phyloP scores from a whole-genome alignment of 92 coral and sea anemone species.

The Epizoanthus rinbou region DNA sequence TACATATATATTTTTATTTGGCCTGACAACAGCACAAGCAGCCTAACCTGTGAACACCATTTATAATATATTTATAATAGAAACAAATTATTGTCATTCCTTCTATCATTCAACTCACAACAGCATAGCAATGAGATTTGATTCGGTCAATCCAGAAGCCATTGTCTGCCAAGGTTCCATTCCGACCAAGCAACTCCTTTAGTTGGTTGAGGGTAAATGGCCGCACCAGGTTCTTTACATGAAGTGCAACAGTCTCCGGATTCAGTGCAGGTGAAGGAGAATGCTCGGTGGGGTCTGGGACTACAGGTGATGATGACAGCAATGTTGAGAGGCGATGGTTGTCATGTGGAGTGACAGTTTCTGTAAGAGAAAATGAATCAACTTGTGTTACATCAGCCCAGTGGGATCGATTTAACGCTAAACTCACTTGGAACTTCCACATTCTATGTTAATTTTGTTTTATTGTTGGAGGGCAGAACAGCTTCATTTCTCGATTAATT shows the following conservation, averaged over 20 bases:
- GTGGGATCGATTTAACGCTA: not conserved
- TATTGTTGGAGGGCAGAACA: not conserved
- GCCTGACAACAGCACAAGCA: not conserved
- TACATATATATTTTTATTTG: not conserved
- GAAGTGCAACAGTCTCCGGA: constrained; percentile 73
- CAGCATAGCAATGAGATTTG: constrained; percentile 94
- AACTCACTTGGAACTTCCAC: not conserved
- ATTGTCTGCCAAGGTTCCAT: constrained; percentile 74
- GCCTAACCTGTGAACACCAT: not conserved
- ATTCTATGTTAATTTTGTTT: not conserved
- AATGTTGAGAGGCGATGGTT: constrained; percentile 29
- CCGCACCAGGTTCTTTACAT: constrained; percentile 87
- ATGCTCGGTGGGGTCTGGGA: constrained; percentile 61
- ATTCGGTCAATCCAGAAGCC: constrained; percentile 98
- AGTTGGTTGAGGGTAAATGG: constrained; percentile 92
- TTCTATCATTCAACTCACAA: constrained; percentile 56
- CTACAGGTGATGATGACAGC: constrained; percentile 41
- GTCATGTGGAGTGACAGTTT: constrained; percentile 25
- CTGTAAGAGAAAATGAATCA: constrained; percentile 9
- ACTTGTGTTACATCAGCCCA: not conserved
- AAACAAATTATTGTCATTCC: not conserved
- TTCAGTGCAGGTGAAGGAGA: constrained; percentile 84
- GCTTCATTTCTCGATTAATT: constrained; percentile 18
- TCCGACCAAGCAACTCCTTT: constrained; percentile 75
- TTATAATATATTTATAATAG: not conserved